Conservation (phyloP, 1,140 invertebrate species). For the Drosophila suzukii region DNA sequence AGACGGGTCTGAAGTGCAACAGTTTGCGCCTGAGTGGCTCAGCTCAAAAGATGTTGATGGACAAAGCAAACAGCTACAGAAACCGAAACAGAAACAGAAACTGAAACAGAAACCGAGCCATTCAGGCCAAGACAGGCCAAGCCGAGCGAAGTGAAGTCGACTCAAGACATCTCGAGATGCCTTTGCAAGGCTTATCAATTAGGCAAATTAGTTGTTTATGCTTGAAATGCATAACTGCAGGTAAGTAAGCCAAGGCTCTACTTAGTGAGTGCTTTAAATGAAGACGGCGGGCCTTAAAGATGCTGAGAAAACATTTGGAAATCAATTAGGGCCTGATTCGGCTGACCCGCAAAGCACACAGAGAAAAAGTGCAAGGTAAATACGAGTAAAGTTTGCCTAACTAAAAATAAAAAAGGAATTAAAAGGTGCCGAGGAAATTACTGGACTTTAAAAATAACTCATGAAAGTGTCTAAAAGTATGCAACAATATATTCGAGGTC, state of each 20-base stretch:
- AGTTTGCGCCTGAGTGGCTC: slow-evolving; percentile 60
- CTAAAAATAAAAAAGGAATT: no score
- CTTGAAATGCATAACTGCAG: slow-evolving; percentile 36
- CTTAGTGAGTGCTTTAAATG: slow-evolving; percentile 41
- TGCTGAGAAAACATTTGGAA: slow-evolving; percentile 50
- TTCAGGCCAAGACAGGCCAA: slow-evolving; percentile 6
- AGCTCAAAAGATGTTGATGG: slow-evolving; percentile 70
- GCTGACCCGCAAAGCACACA: background rate
- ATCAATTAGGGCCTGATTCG: slow-evolving; percentile 48
- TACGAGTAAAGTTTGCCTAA: no score
- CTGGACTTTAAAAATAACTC: no score
- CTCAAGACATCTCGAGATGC: slow-evolving; percentile 56
- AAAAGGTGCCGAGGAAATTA: no score
- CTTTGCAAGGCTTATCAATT: slow-evolving; percentile 72
- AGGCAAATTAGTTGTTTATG: slow-evolving; percentile 72
- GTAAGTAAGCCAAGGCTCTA: slow-evolving; percentile 40
- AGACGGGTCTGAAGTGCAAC: slow-evolving; percentile 56
- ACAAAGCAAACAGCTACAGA: slow-evolving; percentile 62
- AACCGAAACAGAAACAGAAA: slow-evolving; percentile 15
- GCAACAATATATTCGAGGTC: no score
- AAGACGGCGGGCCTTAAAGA: slow-evolving; percentile 34
- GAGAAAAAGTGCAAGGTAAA: background rate
- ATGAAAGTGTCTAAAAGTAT: no score
- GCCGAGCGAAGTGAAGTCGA: slow-evolving; percentile 17
- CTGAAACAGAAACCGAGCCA: slow-evolving; percentile 7